Base-by-base conservation (phyloP, 1,140 invertebrate genomes). In the Cryptotermes secundus region DNA sequence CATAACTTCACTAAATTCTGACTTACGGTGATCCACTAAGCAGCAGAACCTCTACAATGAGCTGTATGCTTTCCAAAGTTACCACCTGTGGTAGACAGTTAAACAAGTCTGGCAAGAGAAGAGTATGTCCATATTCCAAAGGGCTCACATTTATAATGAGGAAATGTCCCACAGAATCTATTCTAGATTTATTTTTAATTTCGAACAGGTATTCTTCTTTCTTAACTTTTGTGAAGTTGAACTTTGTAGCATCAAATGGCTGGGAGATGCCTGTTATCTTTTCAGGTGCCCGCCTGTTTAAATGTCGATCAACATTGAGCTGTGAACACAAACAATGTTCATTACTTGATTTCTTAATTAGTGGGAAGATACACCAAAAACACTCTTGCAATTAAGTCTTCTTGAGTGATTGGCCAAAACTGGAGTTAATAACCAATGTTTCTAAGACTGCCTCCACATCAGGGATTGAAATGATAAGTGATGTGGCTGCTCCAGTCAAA, bases 101-200 rank as follows among this genome's bases (percentile, higher is more conserved):
- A 79, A 88, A 86, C 24, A 90, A 85, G 85, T 88, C 87, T 34
- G 92, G 91, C 16, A 92, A 87, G 7, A 92, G 85, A 10, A 92
- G 87, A 79, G 90, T 88, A 87, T 92, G 89, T 19, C 90, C 89
- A 88, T 88, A 91, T 84, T 91, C 91, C 84, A 92, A 87, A 10
- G 92, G 92, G 83, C 91, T 92, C 4, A 91, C 89, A 87, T 92
- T 92, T 42, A 92, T 90, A 24, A 92, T 53, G 4, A 92, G 14
- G 16, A 83, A 80, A 24, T n/a, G 35, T 38, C 34, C 34, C 6
- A 34, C 26, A 24, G 34, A 36, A 24, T 82, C 38, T 53, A 1
- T n/a, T 26, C 22, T 16, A 26, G 38, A 38, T 1, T 12, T 82
- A 1, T 19, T 45, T 31, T 45, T 82, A 34, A 86, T 83, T 26